phyloP scores from a whole-genome alignment of 2,113 vertebrate genomes.

The Epinephelus fuscoguttatus region DNA sequence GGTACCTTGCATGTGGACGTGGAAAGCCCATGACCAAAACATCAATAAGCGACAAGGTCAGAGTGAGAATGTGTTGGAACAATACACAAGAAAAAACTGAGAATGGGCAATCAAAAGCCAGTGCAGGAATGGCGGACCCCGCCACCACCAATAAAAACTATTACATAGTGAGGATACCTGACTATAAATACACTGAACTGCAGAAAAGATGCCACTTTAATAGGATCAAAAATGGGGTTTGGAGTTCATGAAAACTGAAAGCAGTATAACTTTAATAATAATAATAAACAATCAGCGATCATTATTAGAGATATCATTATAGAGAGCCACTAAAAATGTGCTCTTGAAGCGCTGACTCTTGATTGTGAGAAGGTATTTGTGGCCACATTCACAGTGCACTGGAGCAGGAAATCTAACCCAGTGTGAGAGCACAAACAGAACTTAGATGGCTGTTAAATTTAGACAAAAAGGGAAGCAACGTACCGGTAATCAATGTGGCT shows the following conservation, averaged over 20 bases:
- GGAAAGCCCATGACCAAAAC: too few relatives aligned
- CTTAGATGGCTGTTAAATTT: constrained; percentile 19
- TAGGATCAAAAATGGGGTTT: too few relatives aligned
- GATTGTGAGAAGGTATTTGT: background rate
- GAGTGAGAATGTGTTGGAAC: too few relatives aligned
- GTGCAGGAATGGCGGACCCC: too few relatives aligned
- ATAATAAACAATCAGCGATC: background rate
- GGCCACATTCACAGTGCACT: background rate
- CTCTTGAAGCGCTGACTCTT: background rate
- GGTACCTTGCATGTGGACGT: too few relatives aligned
- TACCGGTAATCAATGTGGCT: background rate
- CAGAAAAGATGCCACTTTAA: background rate
- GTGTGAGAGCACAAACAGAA: background rate
- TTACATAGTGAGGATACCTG: background rate
- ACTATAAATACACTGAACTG: background rate
- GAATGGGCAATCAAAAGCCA: too few relatives aligned
- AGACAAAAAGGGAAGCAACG: background rate
- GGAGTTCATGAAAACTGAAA: background rate
- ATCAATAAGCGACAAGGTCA: too few relatives aligned
- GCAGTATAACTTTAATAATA: background rate
- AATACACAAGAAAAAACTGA: too few relatives aligned
- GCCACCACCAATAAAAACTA: too few relatives aligned
- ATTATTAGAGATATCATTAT: background rate
- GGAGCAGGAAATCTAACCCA: background rate
- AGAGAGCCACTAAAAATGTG: background rate